Base-by-base conservation (phyloP, 1,140 invertebrate species). In the Scaptomyza graminum region DNA sequence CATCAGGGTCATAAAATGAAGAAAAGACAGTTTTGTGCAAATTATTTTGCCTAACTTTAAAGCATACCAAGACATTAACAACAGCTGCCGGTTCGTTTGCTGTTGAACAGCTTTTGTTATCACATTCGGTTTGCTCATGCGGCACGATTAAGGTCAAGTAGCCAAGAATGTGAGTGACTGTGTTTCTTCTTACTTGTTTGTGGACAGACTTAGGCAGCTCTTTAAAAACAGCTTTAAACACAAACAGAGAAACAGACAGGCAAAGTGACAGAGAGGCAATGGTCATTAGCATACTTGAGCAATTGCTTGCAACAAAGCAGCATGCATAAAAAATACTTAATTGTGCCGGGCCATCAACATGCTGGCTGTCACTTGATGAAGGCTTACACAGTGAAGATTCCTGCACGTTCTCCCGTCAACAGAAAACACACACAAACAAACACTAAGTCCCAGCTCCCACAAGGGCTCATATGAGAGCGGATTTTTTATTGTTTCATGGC, bases 241-340 rank as follows among this genome's bases (percentile, higher is more conserved):
- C 34, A 13, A 3, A 11, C 16, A 28, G 16, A 25, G 1, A 12
- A 3, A n/a, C 13, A 5, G 12, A 15, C 31, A 5, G 8, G 13
- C 18, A 63, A 31, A 18, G 12, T n/a, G n/a, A 12, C 18, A 9
- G 4, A 7, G 16, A 54, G 50, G 39, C 44, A 52, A 34, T 43
- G 56, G 72, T 67, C 81, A 84, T 84, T 84, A 84, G 80, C 80
- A 84, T 84, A 80, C 76, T 85, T 80, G 81, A 85, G 81, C 68
- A 85, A 80, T 78, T 84, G 55, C 62, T 54, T 55, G 55, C 54
- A 60, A 72, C 63, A 72, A 66, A 54, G 72, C 80, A 76, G 80
- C 73, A 76, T 80, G 74, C 80, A 84, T 84, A 84, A 84, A 34
- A 84, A 85, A 73, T 76, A 84, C 80, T 84, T 84, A 84, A 84